Evolutionary conservation across 2,797 vertebrate species (phyloP).

Genomic region (Enteromius radiatus): DNA sequence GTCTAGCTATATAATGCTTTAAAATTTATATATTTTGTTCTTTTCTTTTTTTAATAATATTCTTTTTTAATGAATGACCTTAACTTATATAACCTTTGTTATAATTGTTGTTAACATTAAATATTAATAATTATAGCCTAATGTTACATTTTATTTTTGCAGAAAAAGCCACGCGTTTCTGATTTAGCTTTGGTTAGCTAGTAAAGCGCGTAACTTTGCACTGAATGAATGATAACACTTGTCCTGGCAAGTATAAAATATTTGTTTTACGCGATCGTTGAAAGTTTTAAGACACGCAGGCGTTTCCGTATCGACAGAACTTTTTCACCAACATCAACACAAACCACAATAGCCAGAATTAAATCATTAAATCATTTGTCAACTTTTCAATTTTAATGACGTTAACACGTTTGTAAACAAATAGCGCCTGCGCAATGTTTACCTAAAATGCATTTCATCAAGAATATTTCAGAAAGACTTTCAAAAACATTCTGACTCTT

Average conservation of each 20-base stretch:
- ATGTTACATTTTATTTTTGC: not conserved
- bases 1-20: no score
- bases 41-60: no score
- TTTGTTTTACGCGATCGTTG: not conserved
- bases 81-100: not conserved
- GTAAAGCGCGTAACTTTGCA: not conserved
- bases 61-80: not conserved
- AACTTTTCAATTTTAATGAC: not conserved
- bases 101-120: not conserved
- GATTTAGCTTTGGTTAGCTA: not conserved
- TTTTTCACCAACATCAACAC: not conserved
- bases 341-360: not conserved
- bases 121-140: not conserved
- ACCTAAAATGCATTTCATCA: not conserved
- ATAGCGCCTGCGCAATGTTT: not conserved
- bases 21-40: no score
- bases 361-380: not conserved
- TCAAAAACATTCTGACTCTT: not conserved
- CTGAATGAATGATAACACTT: constrained; percentile 11
- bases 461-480: not conserved
- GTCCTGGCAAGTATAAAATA: constrained; percentile 9
- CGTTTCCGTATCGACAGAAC: not conserved
- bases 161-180: not conserved
- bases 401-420: not conserved
- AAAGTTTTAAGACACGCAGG: not conserved